Percentiles rank a stretch among this genome's conserved stretches.
These are phyloP conservation scores for Cataglyphis altisquamis DNA, from an alignment of 2,888 invertebrate genomes.

Conservation along the genomic window DNA sequence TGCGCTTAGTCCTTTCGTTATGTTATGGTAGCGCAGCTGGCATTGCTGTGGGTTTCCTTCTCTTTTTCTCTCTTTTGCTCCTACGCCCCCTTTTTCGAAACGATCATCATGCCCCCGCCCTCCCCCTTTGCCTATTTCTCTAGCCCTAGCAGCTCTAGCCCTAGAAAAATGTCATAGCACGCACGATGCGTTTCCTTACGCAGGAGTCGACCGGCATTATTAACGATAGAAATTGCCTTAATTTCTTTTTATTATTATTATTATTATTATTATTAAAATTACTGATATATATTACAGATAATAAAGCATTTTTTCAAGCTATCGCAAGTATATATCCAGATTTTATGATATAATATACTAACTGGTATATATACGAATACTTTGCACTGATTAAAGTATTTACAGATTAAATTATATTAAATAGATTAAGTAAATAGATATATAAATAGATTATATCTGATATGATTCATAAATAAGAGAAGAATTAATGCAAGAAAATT, in stretches of 20 bases:
- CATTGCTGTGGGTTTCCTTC: slow-evolving; percentile 71
- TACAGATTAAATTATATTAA: not conserved
- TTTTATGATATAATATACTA: not conserved
- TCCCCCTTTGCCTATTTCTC: slow-evolving; percentile 65
- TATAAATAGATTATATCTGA: not conserved
- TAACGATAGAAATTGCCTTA: not conserved
- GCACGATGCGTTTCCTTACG: slow-evolving; percentile 20
- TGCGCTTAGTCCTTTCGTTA: slow-evolving; percentile 77
- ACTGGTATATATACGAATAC: not conserved
- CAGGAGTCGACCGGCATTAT: slow-evolving; percentile 2
- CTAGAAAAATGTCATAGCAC: slow-evolving; percentile 76
- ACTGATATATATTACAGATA: too few relatives aligned
- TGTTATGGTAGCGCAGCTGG: slow-evolving; percentile 84
- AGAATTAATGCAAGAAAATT: not conserved
- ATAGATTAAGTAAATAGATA: not conserved
- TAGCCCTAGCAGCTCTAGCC: slow-evolving; percentile 72
- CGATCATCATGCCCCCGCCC: slow-evolving; percentile 60
- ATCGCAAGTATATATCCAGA: not conserved
- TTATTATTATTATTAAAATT: not conserved
- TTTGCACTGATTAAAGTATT: not conserved
- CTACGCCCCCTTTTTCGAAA: slow-evolving; percentile 61
- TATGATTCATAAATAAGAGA: not conserved
- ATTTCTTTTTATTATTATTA: not conserved
- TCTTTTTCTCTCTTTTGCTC: slow-evolving; percentile 59
- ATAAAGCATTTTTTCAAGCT: not conserved